A percentile compares a stretch with the other conserved stretches of the same genome.
Conservation (phyloP, 1,140 invertebrate species). For the Varroa destructor region DNA sequence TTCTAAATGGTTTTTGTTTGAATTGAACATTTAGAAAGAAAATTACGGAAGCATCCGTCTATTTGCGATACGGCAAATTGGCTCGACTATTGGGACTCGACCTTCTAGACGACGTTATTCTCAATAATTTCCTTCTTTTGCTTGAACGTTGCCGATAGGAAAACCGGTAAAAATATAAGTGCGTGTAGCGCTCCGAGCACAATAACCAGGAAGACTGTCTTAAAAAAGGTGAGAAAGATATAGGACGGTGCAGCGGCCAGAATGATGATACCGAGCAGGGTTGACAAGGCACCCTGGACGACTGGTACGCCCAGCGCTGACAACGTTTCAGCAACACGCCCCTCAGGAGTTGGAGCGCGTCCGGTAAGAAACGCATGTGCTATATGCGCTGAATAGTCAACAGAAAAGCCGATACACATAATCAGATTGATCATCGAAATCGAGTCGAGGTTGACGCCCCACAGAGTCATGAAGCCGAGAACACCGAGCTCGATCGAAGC, state of each 20-base stretch:
- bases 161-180: constrained; percentile 74
- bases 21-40: too few relatives aligned
- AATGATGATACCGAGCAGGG: constrained; percentile 75
- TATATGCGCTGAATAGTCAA: constrained; percentile 93
- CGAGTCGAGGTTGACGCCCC: constrained; percentile 85
- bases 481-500: constrained; percentile 87
- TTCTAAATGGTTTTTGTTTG: too few relatives aligned
- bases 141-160: constrained; percentile 51
- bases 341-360: constrained; percentile 38
- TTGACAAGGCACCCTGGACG: constrained; percentile 80
- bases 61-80: too few relatives aligned
- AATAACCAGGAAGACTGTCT: constrained; percentile 91
- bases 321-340: constrained; percentile 67
- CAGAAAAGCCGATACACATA: constrained; percentile 95
- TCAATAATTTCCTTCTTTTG: too few relatives aligned
- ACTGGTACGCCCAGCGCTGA: constrained; percentile 83
- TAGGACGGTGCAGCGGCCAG: constrained; percentile 80
- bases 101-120: too few relatives aligned
- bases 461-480: constrained; percentile 87
- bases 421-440: constrained; percentile 98
- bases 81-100: too few relatives aligned
- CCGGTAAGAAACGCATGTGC: constrained; percentile 91
- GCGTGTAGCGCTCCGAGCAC: constrained; percentile 87
- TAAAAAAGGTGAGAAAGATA: constrained; percentile 95
- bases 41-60: too few relatives aligned